Evolutionary conservation across 2,888 invertebrate genomes (phyloP), one percentile per base, ranked within the genome.

Genomic region (Apamea anceps): DNA sequence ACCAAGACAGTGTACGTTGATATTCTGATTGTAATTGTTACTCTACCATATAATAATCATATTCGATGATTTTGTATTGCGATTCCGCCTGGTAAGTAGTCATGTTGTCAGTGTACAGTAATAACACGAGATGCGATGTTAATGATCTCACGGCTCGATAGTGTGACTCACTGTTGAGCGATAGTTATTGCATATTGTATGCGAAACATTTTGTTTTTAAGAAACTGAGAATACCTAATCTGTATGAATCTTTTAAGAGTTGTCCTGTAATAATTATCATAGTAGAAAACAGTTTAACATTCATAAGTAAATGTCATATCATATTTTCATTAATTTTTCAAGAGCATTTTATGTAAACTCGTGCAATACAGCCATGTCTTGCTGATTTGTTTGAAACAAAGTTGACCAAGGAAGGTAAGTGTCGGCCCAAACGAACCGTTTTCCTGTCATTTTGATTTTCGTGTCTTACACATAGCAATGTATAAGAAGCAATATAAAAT

Each of bases 401-500:
- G 81, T 81, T 81, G 82, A 88, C 83, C 85, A 87, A 84, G 85
- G 77, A 86, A 81, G 60, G 83, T 75, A 71, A 82, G 85, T 86
- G 87, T 87, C 88, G 88, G 90, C 86, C 86, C 82, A 82, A 91
- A 86, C 81, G 79, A 75, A 84, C 87, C 21, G 77, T 87, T 89
- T 90, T 90, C 75, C 89, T 89, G 89, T 81, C 89, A 90, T 85
- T 90, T 89, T 89, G 89, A 87, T 86, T 88, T 89, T 86, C 87
- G 86, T 88, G 77, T 88, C 68, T 83, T 84, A 85, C 84, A 88
- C 89, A 89, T 85, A 89, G 87, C 79, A 81, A 85, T 89, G 85
- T 85, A 89, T 88, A 82, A 75, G 77, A 93, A 92, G 91, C 92
- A 93, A 91, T 92, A 91, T 87, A 84, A 87, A 85, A 85, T 90